Evolutionary conservation across 2,888 invertebrate genomes (phyloP), one percentile per base, ranked within the genome.

Genomic region (Ariolimax columbianus): DNA sequence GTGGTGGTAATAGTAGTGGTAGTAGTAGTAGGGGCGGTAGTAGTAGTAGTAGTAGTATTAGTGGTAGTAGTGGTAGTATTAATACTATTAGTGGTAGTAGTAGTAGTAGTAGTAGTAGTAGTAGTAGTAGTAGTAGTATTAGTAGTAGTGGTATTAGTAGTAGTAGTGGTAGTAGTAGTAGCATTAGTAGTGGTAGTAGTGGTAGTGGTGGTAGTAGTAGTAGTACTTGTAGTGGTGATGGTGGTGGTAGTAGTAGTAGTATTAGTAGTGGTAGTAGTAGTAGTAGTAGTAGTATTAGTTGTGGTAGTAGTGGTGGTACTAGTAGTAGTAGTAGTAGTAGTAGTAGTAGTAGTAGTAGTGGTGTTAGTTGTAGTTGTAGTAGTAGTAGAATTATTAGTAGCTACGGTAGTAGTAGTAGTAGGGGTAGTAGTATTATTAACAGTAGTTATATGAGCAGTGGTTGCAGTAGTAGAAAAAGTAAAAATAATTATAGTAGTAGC

Each of bases 61-160:
- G n/a, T n/a, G n/a, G n/a, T n/a, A n/a, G n/a, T n/a, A n/a, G n/a
- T n/a, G n/a, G n/a, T n/a, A n/a, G n/a, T n/a, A n/a, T n/a, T n/a
- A n/a, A n/a, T n/a, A n/a, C n/a, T 51, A 51, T 9, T 9, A 14
- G 59, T 59, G 23, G 19, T 59, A 6, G 19, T 59, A 59, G 59
- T 26, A 59, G 59, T 59, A 59, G 59, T 59, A 19, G 59, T 59
- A 59, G n/a, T 55, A 33, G 40, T 77, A 30, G 40, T 26, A 77
- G 40, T 77, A 77, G 40, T 77, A 47, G 19, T 59, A 59, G 59
- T 59, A 59, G 59, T n/a, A n/a, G n/a, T n/a, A n/a, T n/a, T n/a
- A n/a, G n/a, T n/a, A n/a, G n/a, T n/a, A n/a, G n/a, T n/a, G n/a
- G n/a, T n/a, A n/a, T n/a, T n/a, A n/a, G n/a, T n/a, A n/a, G n/a